Base-by-base conservation (phyloP, 2,797 vertebrate species). In the Typhlichthys subterraneus region DNA sequence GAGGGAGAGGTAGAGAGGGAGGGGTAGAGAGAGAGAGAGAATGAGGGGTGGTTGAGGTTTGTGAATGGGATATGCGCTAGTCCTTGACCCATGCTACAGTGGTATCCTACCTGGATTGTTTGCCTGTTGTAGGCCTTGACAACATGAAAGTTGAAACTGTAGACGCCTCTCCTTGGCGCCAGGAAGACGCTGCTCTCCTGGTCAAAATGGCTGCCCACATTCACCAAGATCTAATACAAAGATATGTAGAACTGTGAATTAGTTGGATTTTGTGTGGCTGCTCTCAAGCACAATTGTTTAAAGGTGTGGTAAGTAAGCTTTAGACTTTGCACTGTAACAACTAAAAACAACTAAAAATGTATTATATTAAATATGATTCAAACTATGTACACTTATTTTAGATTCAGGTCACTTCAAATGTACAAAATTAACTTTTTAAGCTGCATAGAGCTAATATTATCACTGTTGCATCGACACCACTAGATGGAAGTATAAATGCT, bases 91-190 rank as follows among this genome's bases (percentile, higher is more conserved):
- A 38, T 38, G 33, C 33, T 23, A 23, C 23, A 23, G 23, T 4
- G 8, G 12, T 57, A 1, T 42, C 13, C 0, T 78, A 94, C 93
- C 89, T 94, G 92, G 64, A 94, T 94, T 11, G 93, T 94, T 86
- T 94, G 93, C 71, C 93, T 90, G 52, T 94, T 94, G 84, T 94
- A 94, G 23, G 92, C 93, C 69, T 94, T 94, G 2, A 94, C 93
- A 1, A 94, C 93, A 38, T 94, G 93, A 75, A 93, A 94, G 79
- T 90, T 94, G 80, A 94, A 94, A 63, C 93, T 94, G 85, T 94
- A 94, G 46, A 94, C 92, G 0, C 93, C 93, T 83, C 89, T 86
- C 52, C 92, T 85, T 3, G 93, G 93, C 7, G 93, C 91, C 47
- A 93, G 79, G 58, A 94, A 94, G 46, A 93, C 80, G 12, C 93